These are phyloP conservation scores for Rhinella marina DNA, from an alignment of 2,797 vertebrate species.

Conservation along the genomic window DNA sequence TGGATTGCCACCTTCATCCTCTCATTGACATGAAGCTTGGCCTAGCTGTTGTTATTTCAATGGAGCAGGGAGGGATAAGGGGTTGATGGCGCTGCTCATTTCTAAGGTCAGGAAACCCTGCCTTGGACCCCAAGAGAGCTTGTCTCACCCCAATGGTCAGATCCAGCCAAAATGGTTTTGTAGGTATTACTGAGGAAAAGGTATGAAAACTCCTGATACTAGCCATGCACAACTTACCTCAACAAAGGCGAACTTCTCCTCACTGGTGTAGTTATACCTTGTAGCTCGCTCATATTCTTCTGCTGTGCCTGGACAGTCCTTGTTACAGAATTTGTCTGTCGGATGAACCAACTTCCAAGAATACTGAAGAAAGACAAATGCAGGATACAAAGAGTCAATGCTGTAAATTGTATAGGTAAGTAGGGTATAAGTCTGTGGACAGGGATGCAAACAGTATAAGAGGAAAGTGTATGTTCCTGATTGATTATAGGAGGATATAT, in stretches of 20 bases:
- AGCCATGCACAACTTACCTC: slow-evolving; percentile 77
- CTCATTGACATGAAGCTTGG: too few species aligned
- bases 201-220: neutral
- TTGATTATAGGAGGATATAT: neutral
- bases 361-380: slow-evolving; percentile 77
- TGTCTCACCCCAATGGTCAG: neutral
- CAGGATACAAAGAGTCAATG: neutral
- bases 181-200: neutral
- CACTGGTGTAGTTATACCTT: slow-evolving; percentile 97
- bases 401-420: neutral
- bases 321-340: slow-evolving; percentile 99
- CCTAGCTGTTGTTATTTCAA: too few species aligned
- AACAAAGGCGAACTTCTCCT: slow-evolving; percentile 98
- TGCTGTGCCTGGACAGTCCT: slow-evolving; percentile 95
- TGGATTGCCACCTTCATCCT: neutral
- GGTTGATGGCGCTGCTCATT: neutral
- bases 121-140: neutral
- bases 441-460: too few species aligned
- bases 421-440: neutral
- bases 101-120: neutral
- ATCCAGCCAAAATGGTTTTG: neutral
- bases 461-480: too few species aligned
- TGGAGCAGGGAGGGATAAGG: too few species aligned
- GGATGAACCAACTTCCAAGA: slow-evolving; percentile 99
- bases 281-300: slow-evolving; percentile 98